Base-by-base conservation (phyloP, 2,113 vertebrate genomes). In the Tautogolabrus adspersus region DNA sequence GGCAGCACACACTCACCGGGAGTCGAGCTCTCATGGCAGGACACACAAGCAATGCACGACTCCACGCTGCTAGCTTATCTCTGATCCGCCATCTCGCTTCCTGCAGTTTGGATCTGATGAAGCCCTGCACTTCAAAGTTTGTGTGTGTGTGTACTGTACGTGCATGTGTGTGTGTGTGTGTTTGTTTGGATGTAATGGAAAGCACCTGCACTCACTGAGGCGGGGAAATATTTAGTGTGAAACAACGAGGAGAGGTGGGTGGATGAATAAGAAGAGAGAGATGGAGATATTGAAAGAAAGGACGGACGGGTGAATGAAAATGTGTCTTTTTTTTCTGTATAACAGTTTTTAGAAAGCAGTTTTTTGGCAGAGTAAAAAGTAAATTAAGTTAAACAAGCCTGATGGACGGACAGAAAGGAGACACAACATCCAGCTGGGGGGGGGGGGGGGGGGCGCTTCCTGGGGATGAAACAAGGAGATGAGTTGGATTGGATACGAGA, bases 51-150 rank as follows among this genome's bases (percentile, higher is more conserved):
- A 81, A 83, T 55, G 75, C 72, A 73, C 30, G 70, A 79, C 88
- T 87, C 85, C 88, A 89, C 13, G 37, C 91, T 89, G 85, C 71
- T 79, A 22, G 80, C 84, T 92, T 92, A 92, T 92, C 91, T 92
- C 76, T 76, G 81, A 90, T 83, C 84, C 63, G 51, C 86, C 87
- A 91, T 91, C 91, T 90, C 91, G 12, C 84, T 88, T 91, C 86
- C 88, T 89, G 90, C 55, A 75, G 91, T 85, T 88, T 87, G 70
- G 65, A 87, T 89, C 84, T 83, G 78, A 90, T 83, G 88, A 86
- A 87, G 79, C 64, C 26, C 62, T 49, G 34, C 12, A 81, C 89
- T 90, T 91, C 86, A 91, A 92, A 90, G 85, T 82, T 62, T 59
- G 81, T 77, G 81, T 65, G 77, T 79, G 51, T 67, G 76, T 30